Evolutionary conservation across 2,888 invertebrate species (phyloP).

Genomic region (Pachydiplax longipennis): DNA sequence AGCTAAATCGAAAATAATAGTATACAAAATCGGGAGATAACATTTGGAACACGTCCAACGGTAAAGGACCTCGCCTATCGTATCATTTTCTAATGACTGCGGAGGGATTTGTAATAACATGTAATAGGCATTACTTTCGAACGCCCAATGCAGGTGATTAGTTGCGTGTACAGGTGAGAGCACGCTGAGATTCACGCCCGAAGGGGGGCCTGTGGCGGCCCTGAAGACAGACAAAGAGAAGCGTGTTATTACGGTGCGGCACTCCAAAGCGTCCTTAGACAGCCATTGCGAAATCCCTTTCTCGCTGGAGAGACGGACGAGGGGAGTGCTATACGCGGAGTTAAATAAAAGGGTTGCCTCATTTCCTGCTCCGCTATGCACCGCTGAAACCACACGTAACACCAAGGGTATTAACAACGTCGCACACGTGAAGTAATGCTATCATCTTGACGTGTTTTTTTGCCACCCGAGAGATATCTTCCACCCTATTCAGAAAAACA

Average conservation of each 20-base stretch:
- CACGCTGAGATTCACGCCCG: neutral
- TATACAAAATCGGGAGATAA: no score
- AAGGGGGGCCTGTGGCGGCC: neutral
- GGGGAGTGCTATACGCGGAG: neutral
- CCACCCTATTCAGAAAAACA: constrained; percentile 50
- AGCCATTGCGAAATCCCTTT: constrained; percentile 38
- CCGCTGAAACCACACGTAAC: constrained; percentile 28
- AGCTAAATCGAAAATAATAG: no score
- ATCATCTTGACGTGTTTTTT: neutral
- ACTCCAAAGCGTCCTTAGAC: constrained; percentile 19
- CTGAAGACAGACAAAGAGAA: constrained; percentile 3
- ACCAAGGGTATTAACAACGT: constrained; percentile 29
- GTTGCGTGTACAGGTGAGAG: neutral
- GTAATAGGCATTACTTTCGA: neutral
- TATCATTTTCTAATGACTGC: no score
- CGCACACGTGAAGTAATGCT: constrained; percentile 1
- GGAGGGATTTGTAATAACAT: neutral
- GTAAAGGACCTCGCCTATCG: no score
- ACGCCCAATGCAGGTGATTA: neutral
- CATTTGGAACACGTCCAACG: no score
- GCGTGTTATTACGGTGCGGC: constrained; percentile 21
- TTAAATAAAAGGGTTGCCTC: constrained; percentile 36
- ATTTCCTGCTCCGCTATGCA: constrained; percentile 33
- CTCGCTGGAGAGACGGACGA: neutral
- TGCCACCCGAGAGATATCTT: neutral